A percentile compares a stretch with the other conserved stretches of the same genome.
Evolutionary conservation across 2,888 invertebrate genomes (phyloP).

Genomic region (Latrodectus elegans): DNA sequence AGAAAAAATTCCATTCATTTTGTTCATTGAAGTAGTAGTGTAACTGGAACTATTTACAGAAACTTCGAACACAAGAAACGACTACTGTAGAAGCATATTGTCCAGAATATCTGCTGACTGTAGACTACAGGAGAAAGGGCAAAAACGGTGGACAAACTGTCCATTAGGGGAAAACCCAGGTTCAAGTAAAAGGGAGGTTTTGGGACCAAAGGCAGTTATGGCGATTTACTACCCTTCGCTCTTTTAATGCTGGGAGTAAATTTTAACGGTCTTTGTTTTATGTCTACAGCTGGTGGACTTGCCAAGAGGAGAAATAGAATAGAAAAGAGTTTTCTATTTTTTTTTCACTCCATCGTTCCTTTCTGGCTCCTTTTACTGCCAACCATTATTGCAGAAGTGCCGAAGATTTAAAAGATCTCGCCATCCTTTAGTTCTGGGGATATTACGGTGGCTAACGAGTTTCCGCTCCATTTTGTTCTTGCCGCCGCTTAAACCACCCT

Average conservation of each 20-base stretch:
- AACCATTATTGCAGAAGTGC: conserved; percentile 48
- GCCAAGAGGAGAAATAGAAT: background rate
- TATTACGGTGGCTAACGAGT: conserved; percentile 49
- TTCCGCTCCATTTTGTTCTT: conserved; percentile 4
- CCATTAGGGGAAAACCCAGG: conserved; percentile 31
- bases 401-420: conserved; percentile 50
- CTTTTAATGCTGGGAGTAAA: conserved; percentile 67
- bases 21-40: too few relatives aligned
- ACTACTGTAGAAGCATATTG: too few relatives aligned
- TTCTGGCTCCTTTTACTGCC: conserved; percentile 26
- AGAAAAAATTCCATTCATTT: too few relatives aligned
- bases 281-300: conserved; percentile 48
- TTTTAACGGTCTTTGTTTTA: conserved; percentile 69
- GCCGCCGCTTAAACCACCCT: background rate
- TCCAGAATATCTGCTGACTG: background rate
- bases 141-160: conserved; percentile 22
- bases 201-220: conserved; percentile 57
- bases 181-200: conserved; percentile 20
- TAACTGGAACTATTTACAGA: too few relatives aligned
- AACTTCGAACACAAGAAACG: too few relatives aligned
- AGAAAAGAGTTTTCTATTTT: conserved; percentile 11
- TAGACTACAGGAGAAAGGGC: background rate
- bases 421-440: conserved; percentile 30
- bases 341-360: background rate
- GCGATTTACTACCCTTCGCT: conserved; percentile 62